A percentile compares a stretch with the other conserved stretches of the same genome.
phyloP scores from a whole-genome alignment of 2,113 vertebrate species.

The Merops nubicus region DNA sequence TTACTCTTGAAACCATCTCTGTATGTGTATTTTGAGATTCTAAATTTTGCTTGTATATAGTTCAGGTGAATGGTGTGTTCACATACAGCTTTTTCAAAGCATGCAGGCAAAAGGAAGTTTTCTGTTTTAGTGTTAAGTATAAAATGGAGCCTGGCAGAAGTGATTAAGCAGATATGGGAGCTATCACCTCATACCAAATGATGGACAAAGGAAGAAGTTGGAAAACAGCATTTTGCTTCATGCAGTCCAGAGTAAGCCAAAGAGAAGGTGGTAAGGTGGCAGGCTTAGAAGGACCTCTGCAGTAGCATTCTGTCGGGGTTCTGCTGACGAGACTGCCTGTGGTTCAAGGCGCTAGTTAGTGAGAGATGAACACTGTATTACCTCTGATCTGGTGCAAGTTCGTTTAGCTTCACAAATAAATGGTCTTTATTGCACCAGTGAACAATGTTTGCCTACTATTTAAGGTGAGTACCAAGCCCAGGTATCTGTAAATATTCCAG shows the following conservation, averaged over 20 bases:
- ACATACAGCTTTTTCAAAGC: neutral
- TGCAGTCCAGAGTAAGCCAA: neutral
- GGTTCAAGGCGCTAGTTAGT: neutral
- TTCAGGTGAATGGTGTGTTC: neutral
- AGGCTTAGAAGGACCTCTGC: neutral
- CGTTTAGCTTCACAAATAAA: neutral
- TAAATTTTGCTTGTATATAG: neutral
- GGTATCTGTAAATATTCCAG: neutral
- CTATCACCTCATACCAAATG: rapidly evolving
- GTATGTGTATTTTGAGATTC: rapidly evolving
- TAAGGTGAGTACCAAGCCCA: neutral
- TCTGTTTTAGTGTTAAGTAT: neutral
- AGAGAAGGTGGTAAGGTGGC: rapidly evolving
- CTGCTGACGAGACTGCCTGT: rapidly evolving
- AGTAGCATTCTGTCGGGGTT: too few species aligned
- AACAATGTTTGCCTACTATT: neutral
- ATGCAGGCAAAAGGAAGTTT: neutral
- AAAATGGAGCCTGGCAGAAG: neutral
- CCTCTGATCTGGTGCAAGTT: neutral
- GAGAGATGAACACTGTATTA: neutral
- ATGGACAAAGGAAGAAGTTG: neutral
- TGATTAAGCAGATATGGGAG: rapidly evolving
- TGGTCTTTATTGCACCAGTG: too few species aligned
- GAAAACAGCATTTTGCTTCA: neutral
- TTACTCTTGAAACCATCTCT: neutral